Base-by-base conservation (phyloP, 2,113 vertebrate species). In the Rallus limicola region DNA sequence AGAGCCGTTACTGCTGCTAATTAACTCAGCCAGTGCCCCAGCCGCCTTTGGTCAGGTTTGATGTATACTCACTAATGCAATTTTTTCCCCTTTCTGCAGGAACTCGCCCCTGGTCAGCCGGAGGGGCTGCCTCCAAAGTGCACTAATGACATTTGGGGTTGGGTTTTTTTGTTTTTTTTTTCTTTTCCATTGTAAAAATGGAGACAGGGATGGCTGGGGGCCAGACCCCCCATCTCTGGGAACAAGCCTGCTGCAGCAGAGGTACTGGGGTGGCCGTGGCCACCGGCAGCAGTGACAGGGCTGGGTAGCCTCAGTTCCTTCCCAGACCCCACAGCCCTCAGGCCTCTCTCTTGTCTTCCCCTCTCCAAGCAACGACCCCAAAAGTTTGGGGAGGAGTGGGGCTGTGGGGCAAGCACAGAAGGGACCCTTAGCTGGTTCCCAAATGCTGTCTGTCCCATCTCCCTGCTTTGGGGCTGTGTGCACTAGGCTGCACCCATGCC, bases 381-480 rank as follows among this genome's bases (percentile, higher is more conserved):
- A 11, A 0, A 9, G 25, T 52, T 26, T 69, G 55, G 63, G 64
- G 31, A 60, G 74, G 31, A 78, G 25, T 1, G 1, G 33, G 72
- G 64, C 63, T 60, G 44, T 1, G 2, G 21, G 42, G 9, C 3
- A 10, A 24, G 29, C 42, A 40, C 63, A 29, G 29, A 1, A 4
- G 36, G 8, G 46, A 33, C 64, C 46, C 26, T 44, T 46, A 9
- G 13, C 46, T 6, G 0, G 33, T 44, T 21, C 50, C 67, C 42
- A 40, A 31, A 50, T 2, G 2, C 74, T 29, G 52, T 59, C 52
- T 1, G 0, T 12, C 33, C 42, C 31, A 21, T 76, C 42, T 46
- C 11, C 20, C 29, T 4, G 1, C 34, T 28, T 11, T 11, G 46
- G 33, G 12, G 15, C 23, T 1, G 5, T 2, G 6, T 23, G 2